A percentile compares a stretch with the other conserved stretches of the same genome.
Evolutionary conservation across 2,888 invertebrate species (phyloP).

Genomic region (Chesias legatella): DNA sequence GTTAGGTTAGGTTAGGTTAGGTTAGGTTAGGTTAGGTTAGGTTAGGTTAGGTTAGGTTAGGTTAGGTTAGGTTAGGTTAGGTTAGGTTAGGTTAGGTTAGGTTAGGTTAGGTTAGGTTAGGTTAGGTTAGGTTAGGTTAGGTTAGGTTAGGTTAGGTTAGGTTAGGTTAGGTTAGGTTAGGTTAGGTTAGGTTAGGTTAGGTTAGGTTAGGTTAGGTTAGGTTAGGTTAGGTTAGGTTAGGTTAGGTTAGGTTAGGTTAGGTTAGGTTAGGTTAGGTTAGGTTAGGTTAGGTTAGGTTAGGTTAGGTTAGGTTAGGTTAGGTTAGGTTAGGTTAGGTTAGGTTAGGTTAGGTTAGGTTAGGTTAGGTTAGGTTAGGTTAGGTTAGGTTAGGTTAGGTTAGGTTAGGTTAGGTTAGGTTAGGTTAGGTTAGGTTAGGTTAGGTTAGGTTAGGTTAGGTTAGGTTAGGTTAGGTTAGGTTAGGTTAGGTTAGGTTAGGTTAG

Average conservation of each 20-base stretch:
- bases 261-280: slow-evolving; percentile 11
- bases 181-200: slow-evolving; percentile 12
- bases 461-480: slow-evolving; percentile 8
- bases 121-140: slow-evolving; percentile 15
- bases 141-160: slow-evolving; percentile 14
- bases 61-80: slow-evolving; percentile 14
- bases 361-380: slow-evolving; percentile 29
- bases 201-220: slow-evolving; percentile 14
- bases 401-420: slow-evolving; percentile 27
- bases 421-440: slow-evolving; percentile 28
- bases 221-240: slow-evolving; percentile 13
- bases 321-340: slow-evolving; percentile 28
- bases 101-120: slow-evolving; percentile 22
- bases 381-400: slow-evolving; percentile 28
- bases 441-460: slow-evolving; percentile 22
- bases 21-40: slow-evolving; percentile 11
- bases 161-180: slow-evolving; percentile 13
- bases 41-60: slow-evolving; percentile 11
- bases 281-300: slow-evolving; percentile 19
- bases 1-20: slow-evolving; percentile 10
- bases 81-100: slow-evolving; percentile 13
- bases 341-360: slow-evolving; percentile 16
- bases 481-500: slow-evolving; percentile 12
- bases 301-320: slow-evolving; percentile 24
- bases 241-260: slow-evolving; percentile 13